These are phyloP conservation scores for Phodopus roborovskii DNA, from an alignment of 2,113 vertebrate species.

Conservation along the genomic window DNA sequence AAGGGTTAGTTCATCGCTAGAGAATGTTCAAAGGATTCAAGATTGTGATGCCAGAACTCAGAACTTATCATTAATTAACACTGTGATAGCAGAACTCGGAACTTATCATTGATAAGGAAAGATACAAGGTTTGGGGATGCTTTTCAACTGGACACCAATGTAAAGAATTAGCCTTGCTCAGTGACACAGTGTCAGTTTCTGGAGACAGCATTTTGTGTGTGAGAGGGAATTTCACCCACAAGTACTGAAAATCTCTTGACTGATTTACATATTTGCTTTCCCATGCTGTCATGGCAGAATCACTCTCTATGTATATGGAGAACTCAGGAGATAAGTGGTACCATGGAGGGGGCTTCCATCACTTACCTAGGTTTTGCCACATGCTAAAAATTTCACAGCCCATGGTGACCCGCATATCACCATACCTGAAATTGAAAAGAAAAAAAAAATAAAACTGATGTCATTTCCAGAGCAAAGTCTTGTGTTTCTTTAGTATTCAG, in stretches of 20 bases:
- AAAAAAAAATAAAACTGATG: conserved; percentile 32
- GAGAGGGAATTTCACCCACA: neutral
- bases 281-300: neutral
- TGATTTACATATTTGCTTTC: neutral
- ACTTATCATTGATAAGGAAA: conserved; percentile 8
- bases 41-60: neutral
- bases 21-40: neutral
- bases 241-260: neutral
- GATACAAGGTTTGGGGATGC: neutral
- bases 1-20: conserved; percentile 10
- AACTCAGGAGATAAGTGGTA: neutral
- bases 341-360: neutral
- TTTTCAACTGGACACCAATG: conserved; percentile 3
- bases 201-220: neutral
- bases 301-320: neutral
- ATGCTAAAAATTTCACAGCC: conserved; percentile 99
- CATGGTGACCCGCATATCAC: conserved; percentile 99
- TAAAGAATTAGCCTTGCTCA: conserved; percentile 27
- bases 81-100: conserved; percentile 4
- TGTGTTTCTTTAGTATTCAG: neutral
- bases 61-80: no score
- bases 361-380: conserved; percentile 99
- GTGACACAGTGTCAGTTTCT: neutral
- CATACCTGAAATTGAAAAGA: conserved; percentile 91
- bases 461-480: neutral